A percentile compares a stretch with the other conserved stretches of the same genome.
phyloP scores from a whole-genome alignment of 2,113 vertebrate genomes.

The Rhinolophus sinicus region DNA sequence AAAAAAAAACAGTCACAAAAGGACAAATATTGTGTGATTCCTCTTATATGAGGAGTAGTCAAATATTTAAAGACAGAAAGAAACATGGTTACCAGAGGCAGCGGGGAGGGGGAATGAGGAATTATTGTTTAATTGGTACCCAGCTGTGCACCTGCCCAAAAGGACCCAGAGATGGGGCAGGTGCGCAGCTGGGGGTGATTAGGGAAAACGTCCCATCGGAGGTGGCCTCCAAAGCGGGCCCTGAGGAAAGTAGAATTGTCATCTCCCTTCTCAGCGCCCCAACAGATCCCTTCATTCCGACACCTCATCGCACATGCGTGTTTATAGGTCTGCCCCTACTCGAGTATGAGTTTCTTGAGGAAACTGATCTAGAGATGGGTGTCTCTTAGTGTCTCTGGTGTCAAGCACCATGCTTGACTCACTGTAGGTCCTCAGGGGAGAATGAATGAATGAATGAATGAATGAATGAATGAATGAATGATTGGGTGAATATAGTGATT shows the following conservation, averaged over 20 bases:
- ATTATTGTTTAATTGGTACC: neutral
- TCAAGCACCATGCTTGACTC: neutral
- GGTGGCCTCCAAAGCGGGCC: neutral
- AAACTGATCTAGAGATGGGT: neutral
- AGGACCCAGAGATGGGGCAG: neutral
- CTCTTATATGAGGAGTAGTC: neutral
- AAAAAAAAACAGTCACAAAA: neutral
- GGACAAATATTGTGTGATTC: neutral
- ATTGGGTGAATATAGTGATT: no score
- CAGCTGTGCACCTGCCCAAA: neutral
- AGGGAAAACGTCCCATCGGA: neutral
- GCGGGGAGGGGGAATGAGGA: neutral
- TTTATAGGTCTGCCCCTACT: neutral
- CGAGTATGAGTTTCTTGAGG: neutral
- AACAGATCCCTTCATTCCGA: neutral
- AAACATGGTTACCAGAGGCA: neutral
- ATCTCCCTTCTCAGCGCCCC: neutral
- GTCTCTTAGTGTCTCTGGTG: neutral
- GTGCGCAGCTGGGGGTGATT: neutral
- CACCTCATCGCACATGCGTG: accelerated
- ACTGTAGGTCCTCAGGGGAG: neutral
- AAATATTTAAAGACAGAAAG: neutral
- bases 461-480: neutral
- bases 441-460: no score
- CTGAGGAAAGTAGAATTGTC: accelerated